Evolutionary conservation across 2,113 vertebrate species (phyloP).

Genomic region (Gavialis gangeticus): DNA sequence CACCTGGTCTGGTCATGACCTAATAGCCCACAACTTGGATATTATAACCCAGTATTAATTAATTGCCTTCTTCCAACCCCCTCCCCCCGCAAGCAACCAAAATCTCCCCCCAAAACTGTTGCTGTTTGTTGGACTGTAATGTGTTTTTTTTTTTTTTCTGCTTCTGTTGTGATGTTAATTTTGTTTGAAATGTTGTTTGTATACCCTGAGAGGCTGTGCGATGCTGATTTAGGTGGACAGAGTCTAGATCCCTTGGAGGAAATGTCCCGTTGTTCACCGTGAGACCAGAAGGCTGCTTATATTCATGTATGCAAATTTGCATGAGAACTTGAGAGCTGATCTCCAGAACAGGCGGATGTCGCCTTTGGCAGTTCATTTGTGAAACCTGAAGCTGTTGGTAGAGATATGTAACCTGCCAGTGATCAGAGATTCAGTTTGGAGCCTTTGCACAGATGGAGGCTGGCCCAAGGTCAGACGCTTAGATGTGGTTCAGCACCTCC

Average conservation of each 20-base stretch:
- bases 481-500: neutral
- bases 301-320: neutral
- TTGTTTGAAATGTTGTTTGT: neutral
- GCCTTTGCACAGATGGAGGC: neutral
- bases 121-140: neutral
- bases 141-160: neutral
- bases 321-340: neutral
- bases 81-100: neutral
- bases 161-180: neutral
- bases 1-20: rapidly evolving
- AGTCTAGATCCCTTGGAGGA: neutral
- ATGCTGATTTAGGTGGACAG: neutral
- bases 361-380: neutral
- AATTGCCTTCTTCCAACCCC: no score
- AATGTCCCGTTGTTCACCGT: neutral
- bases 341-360: neutral
- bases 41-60: neutral
- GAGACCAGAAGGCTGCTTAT: neutral
- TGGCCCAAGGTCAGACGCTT: neutral
- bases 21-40: neutral
- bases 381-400: neutral
- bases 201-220: neutral
- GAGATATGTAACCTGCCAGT: neutral
- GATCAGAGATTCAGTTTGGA: neutral
- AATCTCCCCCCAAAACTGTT: neutral